Evolutionary conservation across 2,113 vertebrate species (phyloP).

Genomic region (Crotalus helleri): DNA sequence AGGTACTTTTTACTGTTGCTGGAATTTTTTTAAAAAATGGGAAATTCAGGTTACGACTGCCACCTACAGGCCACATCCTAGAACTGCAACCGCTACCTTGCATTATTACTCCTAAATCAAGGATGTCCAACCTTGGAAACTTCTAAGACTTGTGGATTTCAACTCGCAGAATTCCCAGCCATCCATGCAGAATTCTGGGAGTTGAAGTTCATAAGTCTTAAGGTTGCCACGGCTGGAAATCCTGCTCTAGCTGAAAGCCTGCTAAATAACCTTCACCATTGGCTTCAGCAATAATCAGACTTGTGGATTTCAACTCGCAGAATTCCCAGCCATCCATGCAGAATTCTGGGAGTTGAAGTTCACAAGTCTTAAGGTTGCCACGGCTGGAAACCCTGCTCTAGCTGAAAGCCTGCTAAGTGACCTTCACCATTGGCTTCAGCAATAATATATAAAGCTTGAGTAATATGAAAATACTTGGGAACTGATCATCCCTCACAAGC

Average conservation of each 20-base stretch:
- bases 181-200: not conserved
- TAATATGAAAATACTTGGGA: constrained; percentile 34
- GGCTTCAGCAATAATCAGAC: not conserved
- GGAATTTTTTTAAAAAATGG: not conserved
- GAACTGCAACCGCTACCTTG: not conserved
- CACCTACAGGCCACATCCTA: not conserved
- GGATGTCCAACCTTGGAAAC: not conserved
- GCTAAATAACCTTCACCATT: too few relatives aligned
- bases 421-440: not conserved
- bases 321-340: not conserved
- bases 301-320: not conserved
- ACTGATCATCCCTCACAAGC: constrained; percentile 17
- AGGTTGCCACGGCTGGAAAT: not conserved
- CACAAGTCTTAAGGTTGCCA: not conserved
- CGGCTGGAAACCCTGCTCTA: not conserved
- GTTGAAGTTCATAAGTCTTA: not conserved
- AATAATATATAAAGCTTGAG: constrained; percentile 25
- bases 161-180: not conserved
- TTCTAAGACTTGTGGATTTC: not conserved
- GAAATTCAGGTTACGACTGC: not conserved
- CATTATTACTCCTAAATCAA: not conserved
- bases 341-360: not conserved
- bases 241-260: not conserved
- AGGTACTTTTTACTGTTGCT: not conserved
- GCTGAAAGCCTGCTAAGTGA: not conserved